Base-by-base conservation (phyloP, 1,140 invertebrate species). In the Sesamia nonagrioides region DNA sequence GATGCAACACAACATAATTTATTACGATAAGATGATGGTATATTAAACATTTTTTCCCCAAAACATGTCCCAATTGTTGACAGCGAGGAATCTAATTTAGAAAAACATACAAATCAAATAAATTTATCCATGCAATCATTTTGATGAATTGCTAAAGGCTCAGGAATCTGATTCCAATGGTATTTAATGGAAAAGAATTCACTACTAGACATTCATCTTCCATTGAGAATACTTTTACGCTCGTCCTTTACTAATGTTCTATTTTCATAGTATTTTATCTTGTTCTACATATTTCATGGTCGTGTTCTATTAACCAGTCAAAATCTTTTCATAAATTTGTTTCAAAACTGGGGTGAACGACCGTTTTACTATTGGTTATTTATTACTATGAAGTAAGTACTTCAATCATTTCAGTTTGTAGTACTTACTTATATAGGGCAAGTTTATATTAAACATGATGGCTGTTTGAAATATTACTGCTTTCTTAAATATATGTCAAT, bases 361-460 rank as follows among this genome's bases (percentile, higher is more conserved):
- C n/a, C 56, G 52, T 56, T 56, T 56, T 58, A 54, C 13, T 35
- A 17, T 71, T 52, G 15, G 21, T 71, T 71, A 71, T 71, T 71
- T 73, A 73, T 73, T 21, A 5, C 37, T 60, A 27, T 33, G 9
- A 18, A 18, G 48, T 56, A 42, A 40, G 17, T 58, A 58, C n/a
- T 54, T 37, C 6, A n/a, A 48, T 27, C 17, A 9, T 27, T 17
- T 15, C 21, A 69, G 9, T 33, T 33, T 27, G 9, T 33, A 48
- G 15, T 69, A 35, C 27, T 27, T 27, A 27, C 27, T 27, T 40
- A 48, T 68, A 8, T 48, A 68, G 63, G 18, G 18, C 42, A 27
- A 9, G 15, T 37, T 40, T 37, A 37, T 63, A 42, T 40, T 17
- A 63, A 37, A 11, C 17, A 8, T 13, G 6, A 15, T 35, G 13